These are phyloP conservation scores for Papilio demoleus DNA, from an alignment of 2,888 invertebrate genomes.

Conservation along the genomic window DNA sequence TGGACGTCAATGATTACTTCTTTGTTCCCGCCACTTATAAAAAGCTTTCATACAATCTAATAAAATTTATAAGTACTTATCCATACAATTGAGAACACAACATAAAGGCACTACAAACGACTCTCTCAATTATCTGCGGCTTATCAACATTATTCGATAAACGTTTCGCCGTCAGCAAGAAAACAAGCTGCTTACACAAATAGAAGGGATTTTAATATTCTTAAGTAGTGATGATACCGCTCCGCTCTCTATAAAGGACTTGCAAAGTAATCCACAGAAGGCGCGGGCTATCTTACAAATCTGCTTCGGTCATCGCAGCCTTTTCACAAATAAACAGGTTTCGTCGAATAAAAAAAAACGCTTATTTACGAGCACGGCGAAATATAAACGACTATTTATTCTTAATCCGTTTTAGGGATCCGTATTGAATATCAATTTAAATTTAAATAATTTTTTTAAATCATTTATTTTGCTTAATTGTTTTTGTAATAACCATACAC, in stretches of 20 bases:
- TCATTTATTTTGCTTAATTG: not conserved
- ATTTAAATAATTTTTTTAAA: not conserved
- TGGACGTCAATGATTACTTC: no score
- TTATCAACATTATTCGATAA: constrained; percentile 71
- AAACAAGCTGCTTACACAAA: constrained; percentile 81
- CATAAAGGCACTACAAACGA: constrained; percentile 33
- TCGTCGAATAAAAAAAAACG: constrained; percentile 61
- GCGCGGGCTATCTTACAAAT: constrained; percentile 78
- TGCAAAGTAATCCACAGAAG: constrained; percentile 82
- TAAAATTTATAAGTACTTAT: constrained; percentile 4
- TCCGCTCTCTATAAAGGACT: constrained; percentile 78
- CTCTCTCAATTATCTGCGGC: constrained; percentile 55
- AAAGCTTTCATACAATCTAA: not conserved
- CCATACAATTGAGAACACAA: constrained; percentile 14
- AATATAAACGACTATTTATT: constrained; percentile 24
- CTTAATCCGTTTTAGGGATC: constrained; percentile 11
- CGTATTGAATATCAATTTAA: constrained; percentile 7
- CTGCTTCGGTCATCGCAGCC: constrained; percentile 82
- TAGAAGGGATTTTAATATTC: constrained; percentile 82
- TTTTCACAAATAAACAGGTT: constrained; percentile 79
- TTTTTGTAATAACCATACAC: not conserved
- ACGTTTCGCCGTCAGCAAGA: constrained; percentile 67
- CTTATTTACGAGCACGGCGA: constrained; percentile 56
- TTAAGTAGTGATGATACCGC: constrained; percentile 82
- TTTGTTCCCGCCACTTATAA: no score